Evolutionary conservation across 2,113 vertebrate species (phyloP).

Genomic region (Percopsis transmontana): DNA sequence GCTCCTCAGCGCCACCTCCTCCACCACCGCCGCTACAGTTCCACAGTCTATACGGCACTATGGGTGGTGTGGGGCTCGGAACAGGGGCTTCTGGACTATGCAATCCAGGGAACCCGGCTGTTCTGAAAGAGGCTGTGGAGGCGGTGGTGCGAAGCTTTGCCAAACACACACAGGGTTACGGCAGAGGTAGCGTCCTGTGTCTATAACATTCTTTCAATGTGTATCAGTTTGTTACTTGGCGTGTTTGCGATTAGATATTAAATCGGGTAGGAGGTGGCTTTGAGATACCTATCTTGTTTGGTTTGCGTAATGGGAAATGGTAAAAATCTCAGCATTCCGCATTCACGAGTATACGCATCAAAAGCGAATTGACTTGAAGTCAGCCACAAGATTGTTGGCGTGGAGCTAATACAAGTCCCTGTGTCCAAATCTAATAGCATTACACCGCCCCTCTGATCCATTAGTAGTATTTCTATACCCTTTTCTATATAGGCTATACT

Average conservation of each 20-base stretch:
- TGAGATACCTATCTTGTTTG: neutral
- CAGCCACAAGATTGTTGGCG: neutral
- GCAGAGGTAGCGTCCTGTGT: constrained; percentile 82
- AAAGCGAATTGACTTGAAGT: too few relatives aligned
- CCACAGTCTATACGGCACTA: constrained; percentile 77
- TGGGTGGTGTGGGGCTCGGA: constrained; percentile 69
- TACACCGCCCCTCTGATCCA: neutral
- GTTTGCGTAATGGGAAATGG: neutral
- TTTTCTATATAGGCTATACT: too few relatives aligned
- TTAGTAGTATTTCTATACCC: too few relatives aligned
- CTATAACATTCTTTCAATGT: neutral
- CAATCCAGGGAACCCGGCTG: constrained; percentile 84
- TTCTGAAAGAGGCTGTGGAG: constrained; percentile 93
- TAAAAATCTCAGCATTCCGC: too few relatives aligned
- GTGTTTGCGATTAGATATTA: neutral
- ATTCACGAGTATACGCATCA: too few relatives aligned
- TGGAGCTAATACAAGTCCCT: constrained; percentile 24
- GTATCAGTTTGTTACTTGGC: neutral
- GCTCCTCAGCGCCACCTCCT: constrained; percentile 78
- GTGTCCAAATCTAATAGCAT: constrained; percentile 59
- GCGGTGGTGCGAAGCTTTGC: constrained; percentile 96
- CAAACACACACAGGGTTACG: constrained; percentile 96
- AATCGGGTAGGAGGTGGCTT: neutral
- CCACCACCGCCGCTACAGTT: constrained; percentile 81
- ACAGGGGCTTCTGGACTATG: constrained; percentile 70